phyloP scores from a whole-genome alignment of 2,888 invertebrate genomes.

The Metalampra italica region DNA sequence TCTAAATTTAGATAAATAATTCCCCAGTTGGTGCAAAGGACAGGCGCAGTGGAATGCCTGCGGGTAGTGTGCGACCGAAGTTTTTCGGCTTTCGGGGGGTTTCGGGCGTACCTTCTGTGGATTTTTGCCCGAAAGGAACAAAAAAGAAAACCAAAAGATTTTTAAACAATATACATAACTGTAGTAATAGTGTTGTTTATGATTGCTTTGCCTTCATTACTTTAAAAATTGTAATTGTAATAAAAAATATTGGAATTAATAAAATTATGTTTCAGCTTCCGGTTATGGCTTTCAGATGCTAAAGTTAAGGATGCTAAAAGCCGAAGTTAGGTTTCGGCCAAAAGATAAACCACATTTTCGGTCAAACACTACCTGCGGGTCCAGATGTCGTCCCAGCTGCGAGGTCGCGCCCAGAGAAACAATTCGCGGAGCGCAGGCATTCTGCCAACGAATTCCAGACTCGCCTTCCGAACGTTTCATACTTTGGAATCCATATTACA shows the following conservation, averaged over 20 bases:
- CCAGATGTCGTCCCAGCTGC: constrained; percentile 27
- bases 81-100: constrained; percentile 4
- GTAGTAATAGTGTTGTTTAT: too few species aligned
- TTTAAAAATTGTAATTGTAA: too few species aligned
- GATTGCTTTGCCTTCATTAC: too few species aligned
- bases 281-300: too few species aligned
- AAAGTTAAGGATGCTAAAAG: too few species aligned
- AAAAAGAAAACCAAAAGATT: too few species aligned
- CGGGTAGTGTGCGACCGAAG: constrained; percentile 13
- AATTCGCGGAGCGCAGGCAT: constrained; percentile 41
- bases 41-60: constrained; percentile 31
- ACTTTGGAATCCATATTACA: background rate
- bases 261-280: too few species aligned
- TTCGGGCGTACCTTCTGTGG: too few species aligned
- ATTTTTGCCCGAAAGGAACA: too few species aligned
- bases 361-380: constrained; percentile 16
- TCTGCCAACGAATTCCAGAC: constrained; percentile 41
- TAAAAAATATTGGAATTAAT: too few species aligned
- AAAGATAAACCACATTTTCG: background rate
- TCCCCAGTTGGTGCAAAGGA: constrained; percentile 33
- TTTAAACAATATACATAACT: too few species aligned
- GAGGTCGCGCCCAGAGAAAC: constrained; percentile 25
- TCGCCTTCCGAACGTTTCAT: background rate
- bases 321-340: background rate
- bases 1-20: constrained; percentile 48